Conservation (phyloP, 2,888 invertebrate species). For the Spodoptera littoralis region DNA sequence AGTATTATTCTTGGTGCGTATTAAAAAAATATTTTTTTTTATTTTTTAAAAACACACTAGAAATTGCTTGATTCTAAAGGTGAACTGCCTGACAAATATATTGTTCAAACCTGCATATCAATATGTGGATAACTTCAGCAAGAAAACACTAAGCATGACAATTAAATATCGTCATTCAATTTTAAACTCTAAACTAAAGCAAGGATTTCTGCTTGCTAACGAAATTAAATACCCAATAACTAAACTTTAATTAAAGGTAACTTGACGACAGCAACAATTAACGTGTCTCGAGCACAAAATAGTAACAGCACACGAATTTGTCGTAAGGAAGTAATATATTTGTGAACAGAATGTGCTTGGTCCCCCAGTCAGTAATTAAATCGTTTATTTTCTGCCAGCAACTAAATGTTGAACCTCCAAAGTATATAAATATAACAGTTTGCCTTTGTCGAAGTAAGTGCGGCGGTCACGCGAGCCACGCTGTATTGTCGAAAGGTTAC, state of each 20-base stretch:
- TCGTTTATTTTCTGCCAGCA: conserved; percentile 21
- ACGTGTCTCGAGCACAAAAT: conserved; percentile 20
- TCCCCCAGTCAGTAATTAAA: conserved; percentile 38
- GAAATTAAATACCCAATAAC: not conserved
- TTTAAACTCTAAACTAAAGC: no score
- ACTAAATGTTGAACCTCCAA: conserved; percentile 24
- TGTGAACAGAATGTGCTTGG: conserved; percentile 31
- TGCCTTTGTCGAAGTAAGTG: conserved; percentile 39
- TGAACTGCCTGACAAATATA: no score
- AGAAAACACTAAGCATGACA: no score
- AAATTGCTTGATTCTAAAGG: no score
- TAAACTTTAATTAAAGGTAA: conserved; percentile 8
- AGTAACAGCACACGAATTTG: conserved; percentile 52
- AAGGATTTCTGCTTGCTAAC: no score
- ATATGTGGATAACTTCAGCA: no score
- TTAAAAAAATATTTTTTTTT: no score
- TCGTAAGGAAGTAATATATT: conserved; percentile 57
- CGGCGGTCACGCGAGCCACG: conserved; percentile 48
- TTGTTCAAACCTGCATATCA: no score
- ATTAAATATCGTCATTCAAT: no score
- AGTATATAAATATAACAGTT: conserved; percentile 19
- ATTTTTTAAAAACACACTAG: no score
- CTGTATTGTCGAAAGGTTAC: conserved; percentile 51
- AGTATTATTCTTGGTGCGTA: no score
- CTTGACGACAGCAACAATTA: conserved; percentile 26